Percentiles rank a stretch among this genome's conserved stretches.
phyloP scores from a whole-genome alignment of 2,888 invertebrate species.

The Amblyteles armatorius region DNA sequence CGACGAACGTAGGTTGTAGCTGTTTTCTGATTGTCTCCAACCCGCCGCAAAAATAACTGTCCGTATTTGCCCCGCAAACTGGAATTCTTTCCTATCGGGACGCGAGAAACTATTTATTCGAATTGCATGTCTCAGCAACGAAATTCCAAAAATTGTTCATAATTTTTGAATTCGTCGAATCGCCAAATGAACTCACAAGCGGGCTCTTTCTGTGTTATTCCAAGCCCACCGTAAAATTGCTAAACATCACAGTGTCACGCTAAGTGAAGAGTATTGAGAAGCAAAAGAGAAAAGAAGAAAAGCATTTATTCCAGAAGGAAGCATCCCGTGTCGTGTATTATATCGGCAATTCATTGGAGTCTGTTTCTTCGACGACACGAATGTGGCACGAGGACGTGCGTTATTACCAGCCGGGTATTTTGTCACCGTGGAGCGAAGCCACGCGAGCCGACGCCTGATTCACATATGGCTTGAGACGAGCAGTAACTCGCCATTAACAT shows the following conservation, averaged over 20 bases:
- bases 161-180: too few species aligned
- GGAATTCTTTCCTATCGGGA: neutral
- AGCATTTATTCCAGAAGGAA: neutral
- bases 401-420: constrained; percentile 73
- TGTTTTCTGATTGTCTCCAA: constrained; percentile 4
- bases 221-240: neutral
- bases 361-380: constrained; percentile 57
- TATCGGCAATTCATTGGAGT: constrained; percentile 12
- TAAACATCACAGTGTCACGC: neutral
- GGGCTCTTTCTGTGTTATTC: neutral
- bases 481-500: constrained; percentile 37
- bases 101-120: neutral
- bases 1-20: constrained; percentile 6
- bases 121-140: neutral
- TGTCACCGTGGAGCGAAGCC: constrained; percentile 69
- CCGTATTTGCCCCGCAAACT: neutral
- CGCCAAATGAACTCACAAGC: too few species aligned
- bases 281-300: neutral
- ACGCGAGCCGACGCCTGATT: constrained; percentile 48
- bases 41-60: neutral
- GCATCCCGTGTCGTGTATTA: neutral
- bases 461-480: constrained; percentile 22
- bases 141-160: neutral
- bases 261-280: neutral
- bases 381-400: constrained; percentile 79